phyloP scores from a whole-genome alignment of 2,113 vertebrate genomes.

The Rhombomys opimus region DNA sequence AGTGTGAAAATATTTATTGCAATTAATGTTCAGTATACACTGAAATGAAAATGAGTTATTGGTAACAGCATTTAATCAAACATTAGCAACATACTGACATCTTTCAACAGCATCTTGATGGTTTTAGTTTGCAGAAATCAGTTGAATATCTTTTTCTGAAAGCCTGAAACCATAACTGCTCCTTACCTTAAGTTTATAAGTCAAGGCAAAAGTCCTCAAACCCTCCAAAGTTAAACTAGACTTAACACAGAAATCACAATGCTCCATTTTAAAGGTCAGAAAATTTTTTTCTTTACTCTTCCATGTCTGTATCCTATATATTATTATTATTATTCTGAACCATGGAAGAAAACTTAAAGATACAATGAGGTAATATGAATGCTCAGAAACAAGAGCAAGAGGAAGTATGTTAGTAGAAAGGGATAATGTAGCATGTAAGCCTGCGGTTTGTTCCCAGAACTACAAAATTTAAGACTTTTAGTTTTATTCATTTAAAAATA shows the following conservation, averaged over 20 bases:
- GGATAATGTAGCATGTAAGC: no score
- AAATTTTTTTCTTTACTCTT: background rate
- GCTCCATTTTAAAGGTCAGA: background rate
- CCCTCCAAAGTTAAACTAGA: background rate
- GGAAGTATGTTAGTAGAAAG: no score
- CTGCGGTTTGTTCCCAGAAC: no score
- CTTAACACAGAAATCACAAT: background rate
- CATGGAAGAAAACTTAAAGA: background rate
- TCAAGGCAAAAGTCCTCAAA: background rate
- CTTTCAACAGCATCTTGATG: conserved; percentile 57
- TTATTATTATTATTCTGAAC: background rate
- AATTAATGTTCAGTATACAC: conserved; percentile 67
- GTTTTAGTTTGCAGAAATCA: conserved; percentile 51
- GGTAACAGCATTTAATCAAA: conserved; percentile 58
- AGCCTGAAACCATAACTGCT: background rate
- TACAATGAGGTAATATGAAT: background rate
- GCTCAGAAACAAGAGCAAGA: background rate
- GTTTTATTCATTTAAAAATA: background rate
- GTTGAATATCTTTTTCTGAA: background rate
- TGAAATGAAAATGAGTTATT: conserved; percentile 72
- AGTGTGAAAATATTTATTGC: conserved; percentile 70
- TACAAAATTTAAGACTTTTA: background rate
- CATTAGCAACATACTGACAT: background rate
- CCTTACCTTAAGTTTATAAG: conserved; percentile 5
- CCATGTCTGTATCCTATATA: background rate